Evolutionary conservation across 1,140 invertebrate genomes (phyloP), one percentile per base, ranked within the genome.

Genomic region (Dreissena polymorpha): DNA sequence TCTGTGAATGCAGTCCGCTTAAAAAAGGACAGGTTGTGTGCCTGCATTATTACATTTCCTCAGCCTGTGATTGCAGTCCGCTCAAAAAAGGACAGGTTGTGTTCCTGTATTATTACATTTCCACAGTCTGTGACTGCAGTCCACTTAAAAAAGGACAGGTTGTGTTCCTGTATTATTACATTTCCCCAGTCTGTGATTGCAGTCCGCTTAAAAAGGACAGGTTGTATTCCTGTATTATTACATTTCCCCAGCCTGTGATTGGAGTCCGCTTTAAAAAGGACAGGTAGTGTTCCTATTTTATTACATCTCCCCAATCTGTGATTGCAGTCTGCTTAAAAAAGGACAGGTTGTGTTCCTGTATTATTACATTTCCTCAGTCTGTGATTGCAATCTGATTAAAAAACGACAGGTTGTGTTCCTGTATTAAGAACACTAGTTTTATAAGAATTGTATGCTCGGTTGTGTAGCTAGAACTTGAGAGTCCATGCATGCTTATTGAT

Each of bases 81-180:
- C 90, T 91, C 95, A 76, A 92, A 95, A 69, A 93, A 94, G 86
- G 95, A 96, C 87, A 95, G 94, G 95, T n/a, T n/a, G n/a, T n/a
- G n/a, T n/a, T n/a, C n/a, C n/a, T n/a, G n/a, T n/a, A n/a, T n/a
- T 92, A 95, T 97, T 73, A 95, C 95, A 10, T 97, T 97, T 91
- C 94, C 95, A 64, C 95, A 95, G 76, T 95, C 96, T 27, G 96
- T 98, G 65, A 94, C 96, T 90, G 94, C 93, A 74, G 94, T 95
- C 5, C 92, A 94, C 90, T 91, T 96, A 76, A 92, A 95, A 69
- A 93, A 94, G 86, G 95, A 96, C 87, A 95, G 94, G 95, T n/a
- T n/a, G n/a, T n/a, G n/a, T n/a, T n/a, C n/a, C n/a, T n/a, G n/a
- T n/a, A n/a, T n/a, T 92, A 95, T 97, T 73, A 95, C 95, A 10